These are phyloP conservation scores for Scartelaos histophorus DNA, from an alignment of 2,113 vertebrate species.

Conservation along the genomic window DNA sequence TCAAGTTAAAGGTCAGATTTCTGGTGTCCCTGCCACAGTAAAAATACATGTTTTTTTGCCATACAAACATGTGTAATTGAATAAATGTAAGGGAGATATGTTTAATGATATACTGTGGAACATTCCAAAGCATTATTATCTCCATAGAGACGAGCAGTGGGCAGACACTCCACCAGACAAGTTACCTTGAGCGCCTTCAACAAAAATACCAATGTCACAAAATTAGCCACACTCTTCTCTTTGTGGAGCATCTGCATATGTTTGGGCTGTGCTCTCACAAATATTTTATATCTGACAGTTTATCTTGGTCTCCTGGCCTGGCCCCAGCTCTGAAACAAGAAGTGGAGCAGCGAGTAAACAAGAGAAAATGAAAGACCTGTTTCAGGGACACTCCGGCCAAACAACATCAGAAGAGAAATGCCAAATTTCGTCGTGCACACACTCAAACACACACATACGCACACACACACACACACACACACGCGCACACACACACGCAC, in stretches of 20 bases:
- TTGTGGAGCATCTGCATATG: background rate
- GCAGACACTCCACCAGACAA: no score
- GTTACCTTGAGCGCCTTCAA: no score
- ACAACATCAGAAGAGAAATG: conserved; percentile 39
- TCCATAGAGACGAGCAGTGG: no score
- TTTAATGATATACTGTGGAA: no score
- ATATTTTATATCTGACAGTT: background rate
- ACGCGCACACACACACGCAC: conserved; percentile 6
- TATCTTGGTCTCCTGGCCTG: conserved; percentile 3
- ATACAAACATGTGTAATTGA: no score
- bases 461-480: conserved; percentile 18
- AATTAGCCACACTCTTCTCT: background rate
- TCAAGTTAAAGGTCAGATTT: no score
- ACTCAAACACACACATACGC: conserved; percentile 16
- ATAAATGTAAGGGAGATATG: no score
- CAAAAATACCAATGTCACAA: background rate
- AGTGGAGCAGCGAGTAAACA: conserved; percentile 18
- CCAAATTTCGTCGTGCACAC: conserved; percentile 31
- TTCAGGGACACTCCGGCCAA: conserved; percentile 35
- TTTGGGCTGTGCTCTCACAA: background rate
- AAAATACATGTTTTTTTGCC: no score
- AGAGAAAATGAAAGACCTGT: conserved; percentile 21
- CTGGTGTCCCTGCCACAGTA: no score
- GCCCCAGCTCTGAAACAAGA: conserved; percentile 24
- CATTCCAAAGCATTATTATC: no score